Conservation (phyloP, 2,888 invertebrate species). For the Andrena marginata region DNA sequence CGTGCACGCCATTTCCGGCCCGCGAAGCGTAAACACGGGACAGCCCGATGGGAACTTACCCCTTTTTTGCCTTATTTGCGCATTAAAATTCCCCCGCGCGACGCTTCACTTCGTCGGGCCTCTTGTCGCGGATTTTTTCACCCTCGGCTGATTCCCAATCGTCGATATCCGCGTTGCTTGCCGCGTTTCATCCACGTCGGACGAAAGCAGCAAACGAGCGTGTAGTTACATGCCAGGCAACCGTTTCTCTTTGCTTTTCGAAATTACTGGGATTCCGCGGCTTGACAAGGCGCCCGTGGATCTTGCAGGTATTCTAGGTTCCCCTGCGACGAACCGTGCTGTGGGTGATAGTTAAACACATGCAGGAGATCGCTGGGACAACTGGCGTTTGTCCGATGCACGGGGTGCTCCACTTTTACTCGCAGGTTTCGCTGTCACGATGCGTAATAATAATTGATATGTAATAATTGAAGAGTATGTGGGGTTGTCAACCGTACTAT, state of each 20-base stretch:
- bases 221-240: not conserved
- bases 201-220: not conserved
- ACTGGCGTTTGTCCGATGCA: not conserved
- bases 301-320: not conserved
- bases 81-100: slow-evolving; percentile 14
- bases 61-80: slow-evolving; percentile 16
- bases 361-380: slow-evolving; percentile 1
- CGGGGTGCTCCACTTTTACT: slow-evolving; percentile 3
- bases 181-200: not conserved
- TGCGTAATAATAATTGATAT: too few species aligned
- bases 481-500: too few species aligned
- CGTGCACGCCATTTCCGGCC: slow-evolving; percentile 62
- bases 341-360: not conserved
- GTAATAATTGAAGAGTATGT: too few species aligned
- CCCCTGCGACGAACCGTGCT: not conserved
- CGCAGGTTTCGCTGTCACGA: not conserved
- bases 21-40: slow-evolving; percentile 41
- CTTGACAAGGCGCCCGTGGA: not conserved
- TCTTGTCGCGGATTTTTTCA: not conserved
- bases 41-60: not conserved
- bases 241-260: not conserved
- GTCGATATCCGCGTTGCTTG: not conserved
- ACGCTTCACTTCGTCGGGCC: not conserved
- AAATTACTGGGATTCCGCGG: slow-evolving; percentile 21
- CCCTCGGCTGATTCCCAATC: not conserved